A percentile compares a stretch with the other conserved stretches of the same genome.
phyloP scores from a whole-genome alignment of 2,113 vertebrate species.

The Oryzias curvinotus region DNA sequence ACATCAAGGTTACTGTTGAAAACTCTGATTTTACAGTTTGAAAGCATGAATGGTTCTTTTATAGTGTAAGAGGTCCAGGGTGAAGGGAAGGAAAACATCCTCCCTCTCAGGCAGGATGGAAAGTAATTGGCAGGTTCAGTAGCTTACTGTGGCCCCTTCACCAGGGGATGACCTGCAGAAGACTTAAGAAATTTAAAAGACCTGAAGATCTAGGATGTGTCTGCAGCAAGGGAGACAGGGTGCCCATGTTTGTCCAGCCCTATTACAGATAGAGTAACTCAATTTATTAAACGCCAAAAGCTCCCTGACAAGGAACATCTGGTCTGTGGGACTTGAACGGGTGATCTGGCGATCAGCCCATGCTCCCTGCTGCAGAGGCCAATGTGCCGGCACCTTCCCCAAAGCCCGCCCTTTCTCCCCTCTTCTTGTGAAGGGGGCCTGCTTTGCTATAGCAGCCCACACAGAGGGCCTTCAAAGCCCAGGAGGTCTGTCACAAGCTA shows the following conservation, averaged over 20 bases:
- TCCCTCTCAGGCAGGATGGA: slow-evolving; percentile 32
- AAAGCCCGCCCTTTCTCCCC: slow-evolving; percentile 38
- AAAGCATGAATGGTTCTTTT: slow-evolving; percentile 51
- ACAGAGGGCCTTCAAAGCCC: slow-evolving; percentile 71
- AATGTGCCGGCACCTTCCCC: slow-evolving; percentile 57
- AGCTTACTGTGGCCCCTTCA: slow-evolving; percentile 58
- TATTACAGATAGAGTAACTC: slow-evolving; percentile 77
- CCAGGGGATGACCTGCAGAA: slow-evolving; percentile 57
- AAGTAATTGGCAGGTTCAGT: slow-evolving; percentile 68
- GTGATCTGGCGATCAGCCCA: slow-evolving; percentile 66
- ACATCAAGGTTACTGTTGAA: too few species aligned
- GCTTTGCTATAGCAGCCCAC: slow-evolving; percentile 65
- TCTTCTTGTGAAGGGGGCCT: slow-evolving; percentile 49
- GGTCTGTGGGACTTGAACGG: slow-evolving; percentile 63
- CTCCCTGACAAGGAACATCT: slow-evolving; percentile 78
- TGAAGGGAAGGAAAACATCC: slow-evolving; percentile 53
- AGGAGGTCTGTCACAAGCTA: slow-evolving; percentile 68
- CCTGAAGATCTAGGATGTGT: slow-evolving; percentile 27
- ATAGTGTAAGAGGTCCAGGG: slow-evolving; percentile 9
- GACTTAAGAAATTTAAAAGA: slow-evolving; percentile 57
- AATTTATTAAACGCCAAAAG: slow-evolving; percentile 71
- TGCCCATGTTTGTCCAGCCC: slow-evolving; percentile 65
- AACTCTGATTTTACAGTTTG: slow-evolving; percentile 12
- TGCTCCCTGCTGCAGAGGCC: slow-evolving; percentile 61
- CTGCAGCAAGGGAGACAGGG: slow-evolving; percentile 1